Base-by-base conservation (phyloP, 2,113 vertebrate species). In the Solea senegalensis region DNA sequence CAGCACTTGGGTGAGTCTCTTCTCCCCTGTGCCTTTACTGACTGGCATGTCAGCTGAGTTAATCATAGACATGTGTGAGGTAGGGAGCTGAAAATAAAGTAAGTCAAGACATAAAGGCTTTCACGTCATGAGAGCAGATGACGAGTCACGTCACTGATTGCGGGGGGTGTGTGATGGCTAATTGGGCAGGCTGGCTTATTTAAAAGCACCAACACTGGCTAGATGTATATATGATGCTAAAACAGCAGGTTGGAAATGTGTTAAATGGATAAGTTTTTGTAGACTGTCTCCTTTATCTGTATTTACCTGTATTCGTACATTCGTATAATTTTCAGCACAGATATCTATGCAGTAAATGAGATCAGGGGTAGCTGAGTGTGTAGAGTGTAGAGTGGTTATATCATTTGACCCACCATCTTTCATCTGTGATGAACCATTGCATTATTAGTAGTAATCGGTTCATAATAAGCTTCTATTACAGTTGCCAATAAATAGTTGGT, bases 111-210 rank as follows among this genome's bases (percentile, higher is more conserved):
- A 74, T 48, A 67, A 76, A 80, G 26, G 66, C 58, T 66, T 69
- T 62, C 41, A 58, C 55, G 40, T 86, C 81, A 84, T 13, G 45
- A 46, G 16, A 48, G 63, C 40, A 61, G 54, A 21, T 43, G 57
- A 70, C 82, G 82, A 89, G 57, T 83, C 69, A 80, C 21, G 58
- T 9, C 44, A 8, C 53, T 66, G 65, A 64, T 48, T 62, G 27
- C 46, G 69, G 53, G 49, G 65, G 14, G n/a, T 56, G 44, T 52
- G 53, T 54, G 60, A 55, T 34, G 10, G 44, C 39, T 15, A 45
- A 81, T 81, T 53, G 71, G 57, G 69, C 59, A 57, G 27, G 8
- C 27, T 13, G 39, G n/a, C 48, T 70, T 43, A 27, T 26, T 74
- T 58, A 69, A 65, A 70, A 54, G 64, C 57, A n/a, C 53, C 1